Base-by-base conservation (phyloP, 2,113 vertebrate genomes). In the Thamnophis sirtalis region DNA sequence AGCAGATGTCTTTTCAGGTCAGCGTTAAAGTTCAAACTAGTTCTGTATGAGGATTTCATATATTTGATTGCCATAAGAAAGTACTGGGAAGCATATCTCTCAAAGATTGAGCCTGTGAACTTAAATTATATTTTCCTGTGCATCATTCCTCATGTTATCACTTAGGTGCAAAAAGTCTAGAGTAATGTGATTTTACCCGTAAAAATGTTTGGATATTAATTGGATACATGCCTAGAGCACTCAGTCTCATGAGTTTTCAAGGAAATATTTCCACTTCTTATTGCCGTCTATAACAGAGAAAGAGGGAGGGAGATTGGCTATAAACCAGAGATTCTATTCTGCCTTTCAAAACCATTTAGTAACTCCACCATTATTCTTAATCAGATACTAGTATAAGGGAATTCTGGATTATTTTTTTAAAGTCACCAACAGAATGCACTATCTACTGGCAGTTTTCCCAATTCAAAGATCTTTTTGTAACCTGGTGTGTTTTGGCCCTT, bases 1-100 rank as follows among this genome's bases (percentile, higher is more conserved):
- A 95, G 28, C 53, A 92, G 60, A 92, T 21, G 86, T 38, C 4
- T 92, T 91, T 93, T 90, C 90, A 89, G 80, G 0, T 91, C 73
- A 51, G 19, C 91, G 89, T 55, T 93, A 24, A 38, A 63, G 90
- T 93, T 94, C 80, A 93, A 0, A 88, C 51, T 63, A 91, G 56
- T 33, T 93, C 24, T 19, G 3, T 86, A 1, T 68, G 49, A 4
- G 48, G 38, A 43, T 84, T 94, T 93, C 80, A 9, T 49, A 63
- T 28, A 48, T 13, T 24, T 8, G 5, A 0, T 5, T 94, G 9
- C 55, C 89, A 87, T 9, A 21, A 87, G 2, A 94, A 73, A 91
- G 28, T 58, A 0, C 0, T 93, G 26, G 10, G 51, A 93, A 89
- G 89, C 55, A 92, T 84, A 92, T 54, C 5, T 68, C 7, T 89